Evolutionary conservation across 2,113 vertebrate species (phyloP).

Genomic region (Scatophagus argus): DNA sequence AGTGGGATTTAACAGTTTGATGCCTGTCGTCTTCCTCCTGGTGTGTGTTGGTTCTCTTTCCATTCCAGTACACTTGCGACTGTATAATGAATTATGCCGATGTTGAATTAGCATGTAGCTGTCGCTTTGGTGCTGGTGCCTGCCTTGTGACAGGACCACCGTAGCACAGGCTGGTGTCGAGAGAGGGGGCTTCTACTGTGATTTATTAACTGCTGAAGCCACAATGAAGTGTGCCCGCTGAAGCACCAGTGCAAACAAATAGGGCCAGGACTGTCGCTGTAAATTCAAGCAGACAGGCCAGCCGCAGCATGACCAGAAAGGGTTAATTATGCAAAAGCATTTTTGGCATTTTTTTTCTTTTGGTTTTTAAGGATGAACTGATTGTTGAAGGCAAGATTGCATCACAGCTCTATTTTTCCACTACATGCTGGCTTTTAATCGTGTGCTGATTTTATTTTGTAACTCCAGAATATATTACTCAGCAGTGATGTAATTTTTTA

Average conservation of each 20-base stretch:
- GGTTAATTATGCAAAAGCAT: slow-evolving; percentile 80
- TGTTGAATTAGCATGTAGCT: slow-evolving; percentile 89
- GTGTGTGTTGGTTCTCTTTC: slow-evolving; percentile 80
- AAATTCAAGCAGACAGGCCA: slow-evolving; percentile 71
- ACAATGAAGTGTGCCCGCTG: slow-evolving; percentile 81
- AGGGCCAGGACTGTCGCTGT: slow-evolving; percentile 73
- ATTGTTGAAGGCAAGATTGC: slow-evolving; percentile 35
- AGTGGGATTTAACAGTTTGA: slow-evolving; percentile 80
- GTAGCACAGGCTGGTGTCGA: slow-evolving; percentile 61
- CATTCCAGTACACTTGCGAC: slow-evolving; percentile 81
- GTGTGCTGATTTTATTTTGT: not conserved
- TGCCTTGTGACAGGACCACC: slow-evolving; percentile 85
- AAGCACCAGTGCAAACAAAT: slow-evolving; percentile 82
- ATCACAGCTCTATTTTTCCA: not conserved
- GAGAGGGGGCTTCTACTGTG: slow-evolving; percentile 74
- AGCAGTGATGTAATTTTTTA: too few species aligned
- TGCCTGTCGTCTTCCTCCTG: slow-evolving; percentile 76
- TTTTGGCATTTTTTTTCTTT: too few species aligned
- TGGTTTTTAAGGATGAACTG: slow-evolving; percentile 38
- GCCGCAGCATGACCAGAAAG: slow-evolving; percentile 65
- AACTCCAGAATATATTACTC: not conserved
- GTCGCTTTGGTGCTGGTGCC: slow-evolving; percentile 81
- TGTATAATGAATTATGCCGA: slow-evolving; percentile 86
- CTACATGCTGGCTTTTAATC: not conserved
- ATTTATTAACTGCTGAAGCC: slow-evolving; percentile 86